Evolutionary conservation across 92 coral and sea anemone genomes (phyloP).

Genomic region (Phenganax stokvisi): DNA sequence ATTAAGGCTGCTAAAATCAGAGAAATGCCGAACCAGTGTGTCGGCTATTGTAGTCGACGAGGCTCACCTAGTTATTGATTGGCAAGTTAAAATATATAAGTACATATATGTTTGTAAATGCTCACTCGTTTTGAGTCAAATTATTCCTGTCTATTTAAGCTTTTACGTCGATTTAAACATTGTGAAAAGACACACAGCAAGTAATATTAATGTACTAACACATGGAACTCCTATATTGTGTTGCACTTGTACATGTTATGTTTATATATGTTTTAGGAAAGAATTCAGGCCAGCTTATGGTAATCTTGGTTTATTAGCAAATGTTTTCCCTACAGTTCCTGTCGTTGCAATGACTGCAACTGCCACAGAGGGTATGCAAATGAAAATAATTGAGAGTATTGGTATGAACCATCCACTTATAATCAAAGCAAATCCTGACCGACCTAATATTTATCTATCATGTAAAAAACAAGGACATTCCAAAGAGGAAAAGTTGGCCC

Average conservation of each 20-base stretch:
- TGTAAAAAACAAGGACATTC: not conserved
- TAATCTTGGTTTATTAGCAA: conserved; percentile 39
- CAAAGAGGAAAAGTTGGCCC: conserved; percentile 31
- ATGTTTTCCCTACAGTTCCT: conserved; percentile 40
- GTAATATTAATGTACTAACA: too few species aligned
- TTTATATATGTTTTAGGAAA: not conserved
- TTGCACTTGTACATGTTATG: too few species aligned
- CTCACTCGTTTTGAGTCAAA: too few species aligned
- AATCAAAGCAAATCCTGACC: conserved; percentile 31
- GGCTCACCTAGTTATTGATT: not conserved
- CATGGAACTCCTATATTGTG: too few species aligned
- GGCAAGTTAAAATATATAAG: not conserved
- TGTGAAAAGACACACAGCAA: too few species aligned
- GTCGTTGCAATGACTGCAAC: conserved; percentile 42
- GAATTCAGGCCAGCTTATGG: conserved; percentile 37
- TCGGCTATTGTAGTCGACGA: conserved; percentile 33
- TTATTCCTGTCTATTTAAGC: too few species aligned
- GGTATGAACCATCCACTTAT: not conserved
- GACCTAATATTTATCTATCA: conserved; percentile 42
- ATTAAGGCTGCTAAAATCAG: too few species aligned
- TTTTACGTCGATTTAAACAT: too few species aligned
- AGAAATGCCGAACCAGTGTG: not conserved
- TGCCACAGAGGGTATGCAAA: conserved; percentile 14
- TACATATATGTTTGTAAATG: too few species aligned
- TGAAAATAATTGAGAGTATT: not conserved